Evolutionary conservation across 2,113 vertebrate genomes (phyloP).

Genomic region (Rousettus leschenaultii): DNA sequence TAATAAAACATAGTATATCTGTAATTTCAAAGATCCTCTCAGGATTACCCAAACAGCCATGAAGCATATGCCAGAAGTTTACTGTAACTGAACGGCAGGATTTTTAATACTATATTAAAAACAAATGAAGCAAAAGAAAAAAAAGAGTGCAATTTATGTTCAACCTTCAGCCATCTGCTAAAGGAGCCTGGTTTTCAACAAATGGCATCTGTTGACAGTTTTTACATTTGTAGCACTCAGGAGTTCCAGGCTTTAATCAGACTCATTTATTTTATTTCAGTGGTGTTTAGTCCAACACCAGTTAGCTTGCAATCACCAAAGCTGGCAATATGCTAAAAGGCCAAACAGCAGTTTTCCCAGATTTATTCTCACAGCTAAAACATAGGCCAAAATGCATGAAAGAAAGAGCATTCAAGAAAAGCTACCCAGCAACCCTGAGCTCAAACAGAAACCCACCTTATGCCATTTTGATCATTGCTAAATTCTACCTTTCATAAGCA

Average conservation of each 20-base stretch:
- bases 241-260: constrained; percentile 75
- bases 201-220: constrained; percentile 77
- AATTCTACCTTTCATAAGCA: constrained; percentile 41
- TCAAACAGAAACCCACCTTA: constrained; percentile 29
- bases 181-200: constrained; percentile 67
- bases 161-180: constrained; percentile 80
- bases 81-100: constrained; percentile 70
- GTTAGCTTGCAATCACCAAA: constrained; percentile 53
- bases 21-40: constrained; percentile 73
- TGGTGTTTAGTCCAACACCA: constrained; percentile 69
- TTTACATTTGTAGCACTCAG: constrained; percentile 66
- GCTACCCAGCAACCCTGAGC: background rate
- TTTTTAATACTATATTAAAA: constrained; percentile 79
- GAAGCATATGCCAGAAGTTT: constrained; percentile 76
- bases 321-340: constrained; percentile 55
- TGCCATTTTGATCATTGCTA: background rate
- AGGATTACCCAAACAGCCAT: constrained; percentile 64
- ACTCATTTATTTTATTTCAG: constrained; percentile 76
- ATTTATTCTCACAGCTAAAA: constrained; percentile 63
- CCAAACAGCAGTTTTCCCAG: constrained; percentile 70
- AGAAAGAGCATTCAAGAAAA: constrained; percentile 49
- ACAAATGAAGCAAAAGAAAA: constrained; percentile 78
- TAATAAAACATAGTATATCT: constrained; percentile 67
- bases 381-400: constrained; percentile 4
- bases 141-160: constrained; percentile 62